Percentiles rank a stretch among this genome's conserved stretches.
These are phyloP conservation scores for Spea hammondii DNA, from an alignment of 2,797 vertebrate species.

Conservation along the genomic window DNA sequence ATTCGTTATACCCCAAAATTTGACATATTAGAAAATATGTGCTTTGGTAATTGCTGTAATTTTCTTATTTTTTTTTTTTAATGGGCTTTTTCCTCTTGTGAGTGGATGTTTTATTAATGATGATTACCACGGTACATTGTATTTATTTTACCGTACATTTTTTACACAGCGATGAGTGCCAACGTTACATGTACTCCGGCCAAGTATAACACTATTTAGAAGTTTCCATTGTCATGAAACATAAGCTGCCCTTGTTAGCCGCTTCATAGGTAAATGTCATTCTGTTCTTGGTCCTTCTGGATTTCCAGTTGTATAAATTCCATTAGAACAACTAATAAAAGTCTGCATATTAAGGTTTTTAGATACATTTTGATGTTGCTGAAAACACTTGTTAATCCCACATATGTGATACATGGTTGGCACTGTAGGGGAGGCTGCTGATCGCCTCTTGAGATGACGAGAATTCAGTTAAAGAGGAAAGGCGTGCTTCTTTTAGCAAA, in stretches of 20 bases:
- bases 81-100: not conserved
- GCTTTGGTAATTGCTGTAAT: not conserved
- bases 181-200: conserved; percentile 2
- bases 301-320: not conserved
- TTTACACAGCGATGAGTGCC: conserved; percentile 1
- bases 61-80: conserved; percentile 1
- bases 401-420: too few relatives aligned
- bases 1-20: conserved; percentile 7
- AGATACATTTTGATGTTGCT: not conserved
- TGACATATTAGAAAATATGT: not conserved
- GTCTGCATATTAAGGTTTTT: not conserved
- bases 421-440: too few relatives aligned
- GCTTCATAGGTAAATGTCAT: not conserved
- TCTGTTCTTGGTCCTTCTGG: not conserved
- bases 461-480: too few relatives aligned
- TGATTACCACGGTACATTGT: conserved; percentile 7
- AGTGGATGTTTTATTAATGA: conserved; percentile 13
- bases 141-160: conserved; percentile 32
- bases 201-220: conserved; percentile 21
- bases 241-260: not conserved
- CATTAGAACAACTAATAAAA: not conserved
- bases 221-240: not conserved
- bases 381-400: too few relatives aligned
- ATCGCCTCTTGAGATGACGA: too few relatives aligned
- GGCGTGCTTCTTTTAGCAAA: too few relatives aligned